A percentile compares a stretch with the other conserved stretches of the same genome.
These are phyloP conservation scores for Sylvia atricapilla DNA, from an alignment of 2,113 vertebrate genomes.

Conservation along the genomic window DNA sequence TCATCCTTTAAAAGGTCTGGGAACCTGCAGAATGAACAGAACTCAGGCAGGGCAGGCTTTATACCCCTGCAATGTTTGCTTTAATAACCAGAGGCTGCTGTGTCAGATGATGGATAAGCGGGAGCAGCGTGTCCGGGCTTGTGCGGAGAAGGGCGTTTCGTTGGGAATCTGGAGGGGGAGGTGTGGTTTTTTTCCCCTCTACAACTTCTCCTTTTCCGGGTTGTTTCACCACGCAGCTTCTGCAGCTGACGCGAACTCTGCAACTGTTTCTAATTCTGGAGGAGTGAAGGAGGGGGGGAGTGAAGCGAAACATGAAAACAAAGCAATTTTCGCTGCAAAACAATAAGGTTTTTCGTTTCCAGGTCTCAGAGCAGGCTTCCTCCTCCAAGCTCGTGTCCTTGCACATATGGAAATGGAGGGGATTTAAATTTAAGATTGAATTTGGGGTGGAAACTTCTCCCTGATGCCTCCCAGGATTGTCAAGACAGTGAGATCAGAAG, in stretches of 20 bases:
- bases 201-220: not conserved
- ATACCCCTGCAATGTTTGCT: slow-evolving; percentile 20
- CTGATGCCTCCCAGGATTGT: not conserved
- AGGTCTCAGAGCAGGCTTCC: not conserved
- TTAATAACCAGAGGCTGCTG: not conserved
- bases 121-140: not conserved
- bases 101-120: not conserved
- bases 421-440: slow-evolving; percentile 27
- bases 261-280: slow-evolving; percentile 26
- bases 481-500: not conserved
- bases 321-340: not conserved
- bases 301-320: not conserved
- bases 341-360: not conserved
- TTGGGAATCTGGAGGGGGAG: not conserved
- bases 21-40: not conserved
- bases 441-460: not conserved
- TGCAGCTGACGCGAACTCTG: not conserved
- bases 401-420: not conserved
- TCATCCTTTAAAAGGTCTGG: slow-evolving; percentile 8
- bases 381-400: not conserved
- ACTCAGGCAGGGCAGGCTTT: not conserved
- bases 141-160: not conserved
- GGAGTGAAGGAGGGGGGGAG: not conserved
- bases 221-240: not conserved
- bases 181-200: not conserved